Percentiles rank a stretch among this genome's conserved stretches.
Evolutionary conservation across 2,113 vertebrate species (phyloP).

Genomic region (Tautogolabrus adspersus): DNA sequence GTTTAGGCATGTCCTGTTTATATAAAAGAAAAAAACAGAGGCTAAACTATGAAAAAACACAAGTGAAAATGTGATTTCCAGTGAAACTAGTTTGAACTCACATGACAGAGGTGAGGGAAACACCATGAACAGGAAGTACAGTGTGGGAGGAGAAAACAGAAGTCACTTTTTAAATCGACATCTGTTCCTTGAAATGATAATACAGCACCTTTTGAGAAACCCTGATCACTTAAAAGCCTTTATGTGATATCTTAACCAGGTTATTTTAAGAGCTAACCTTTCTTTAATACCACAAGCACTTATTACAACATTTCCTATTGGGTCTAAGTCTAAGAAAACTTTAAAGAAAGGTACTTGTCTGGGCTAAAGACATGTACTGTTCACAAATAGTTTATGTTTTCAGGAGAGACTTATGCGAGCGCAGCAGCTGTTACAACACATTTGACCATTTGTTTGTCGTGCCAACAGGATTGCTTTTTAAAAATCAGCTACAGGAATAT

Average conservation of each 20-base stretch:
- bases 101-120: constrained; percentile 17
- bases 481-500: too few relatives aligned
- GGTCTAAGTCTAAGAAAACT: neutral
- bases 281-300: neutral
- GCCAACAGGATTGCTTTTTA: neutral
- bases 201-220: neutral
- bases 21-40: neutral
- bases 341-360: neutral
- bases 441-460: neutral
- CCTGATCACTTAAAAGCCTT: neutral
- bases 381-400: neutral
- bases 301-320: neutral
- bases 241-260: neutral
- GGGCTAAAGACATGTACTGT: neutral
- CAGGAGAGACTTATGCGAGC: neutral
- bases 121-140: neutral
- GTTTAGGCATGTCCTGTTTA: constrained; percentile 11
- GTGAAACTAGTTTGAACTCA: constrained; percentile 24
- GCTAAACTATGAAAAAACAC: neutral
- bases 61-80: neutral
- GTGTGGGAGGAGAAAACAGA: neutral
- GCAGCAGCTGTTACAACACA: neutral
- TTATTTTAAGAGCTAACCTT: neutral
- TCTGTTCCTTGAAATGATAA: neutral
- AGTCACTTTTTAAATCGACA: neutral